Evolutionary conservation across 2,797 vertebrate genomes (phyloP).

Genomic region (Pseudomugil gertrudae): DNA sequence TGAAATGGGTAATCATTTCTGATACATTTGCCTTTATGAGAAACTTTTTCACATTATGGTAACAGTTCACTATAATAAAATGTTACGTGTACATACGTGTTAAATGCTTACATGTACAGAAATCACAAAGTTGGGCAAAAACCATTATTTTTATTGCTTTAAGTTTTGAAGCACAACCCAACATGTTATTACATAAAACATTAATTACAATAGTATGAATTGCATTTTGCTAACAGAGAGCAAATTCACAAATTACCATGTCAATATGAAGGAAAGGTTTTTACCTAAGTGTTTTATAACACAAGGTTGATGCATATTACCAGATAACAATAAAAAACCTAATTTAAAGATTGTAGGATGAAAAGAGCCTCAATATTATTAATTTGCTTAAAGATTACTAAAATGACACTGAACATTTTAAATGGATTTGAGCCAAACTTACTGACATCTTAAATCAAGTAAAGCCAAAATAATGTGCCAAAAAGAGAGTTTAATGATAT

Average conservation of each 20-base stretch:
- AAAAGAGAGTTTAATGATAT: neutral
- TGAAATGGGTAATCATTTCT: neutral
- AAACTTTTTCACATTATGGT: neutral
- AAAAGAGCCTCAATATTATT: conserved; percentile 4
- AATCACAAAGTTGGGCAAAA: neutral
- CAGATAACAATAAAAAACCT: neutral
- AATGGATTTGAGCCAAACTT: neutral
- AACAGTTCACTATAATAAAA: neutral
- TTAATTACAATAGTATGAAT: conserved; percentile 26
- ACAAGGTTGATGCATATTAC: neutral
- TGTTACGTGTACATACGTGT: neutral
- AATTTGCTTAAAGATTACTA: conserved; percentile 18
- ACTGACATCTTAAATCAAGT: neutral
- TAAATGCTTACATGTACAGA: neutral
- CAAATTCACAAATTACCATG: conserved; percentile 2
- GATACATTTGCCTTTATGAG: neutral
- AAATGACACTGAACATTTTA: neutral
- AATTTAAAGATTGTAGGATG: neutral
- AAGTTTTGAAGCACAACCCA: conserved; percentile 5
- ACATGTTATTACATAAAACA: conserved; percentile 18
- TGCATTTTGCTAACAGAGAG: conserved; percentile 7
- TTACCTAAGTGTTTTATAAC: neutral
- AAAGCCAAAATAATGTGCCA: neutral
- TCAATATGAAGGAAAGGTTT: neutral
- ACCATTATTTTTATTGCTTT: conserved; percentile 7